These are phyloP conservation scores for Rostratula benghalensis DNA, from an alignment of 2,113 vertebrate species.

Conservation along the genomic window DNA sequence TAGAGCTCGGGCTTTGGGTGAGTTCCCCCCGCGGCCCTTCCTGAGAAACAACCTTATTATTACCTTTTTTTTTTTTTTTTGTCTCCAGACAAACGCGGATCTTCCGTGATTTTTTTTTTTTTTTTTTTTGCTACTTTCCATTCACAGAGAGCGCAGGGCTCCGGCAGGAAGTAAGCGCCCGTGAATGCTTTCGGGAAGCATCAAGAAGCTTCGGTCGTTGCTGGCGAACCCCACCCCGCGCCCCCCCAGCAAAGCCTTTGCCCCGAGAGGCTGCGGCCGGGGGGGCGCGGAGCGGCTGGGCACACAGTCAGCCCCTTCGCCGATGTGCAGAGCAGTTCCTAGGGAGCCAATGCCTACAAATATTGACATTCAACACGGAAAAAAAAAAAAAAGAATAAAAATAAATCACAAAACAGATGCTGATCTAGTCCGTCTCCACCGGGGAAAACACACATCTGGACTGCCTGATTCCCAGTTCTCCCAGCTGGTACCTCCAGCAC, in stretches of 20 bases:
- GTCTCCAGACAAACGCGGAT: background rate
- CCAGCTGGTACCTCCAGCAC: background rate
- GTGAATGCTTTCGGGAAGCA: conserved; percentile 18
- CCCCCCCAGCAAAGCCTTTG: background rate
- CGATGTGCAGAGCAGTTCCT: too few relatives aligned
- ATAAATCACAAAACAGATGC: background rate
- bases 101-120: background rate
- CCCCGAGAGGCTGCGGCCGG: background rate
- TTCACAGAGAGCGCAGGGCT: background rate
- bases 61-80: background rate
- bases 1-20: too few relatives aligned
- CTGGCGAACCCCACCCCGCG: background rate
- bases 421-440: background rate
- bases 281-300: background rate
- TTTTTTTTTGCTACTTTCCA: background rate
- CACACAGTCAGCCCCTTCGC: fast-evolving
- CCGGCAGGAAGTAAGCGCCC: conserved; percentile 14
- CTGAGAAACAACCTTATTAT: conserved; percentile 6
- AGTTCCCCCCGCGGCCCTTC: too few relatives aligned
- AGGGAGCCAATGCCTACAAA: background rate
- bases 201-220: background rate
- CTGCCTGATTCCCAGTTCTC: background rate
- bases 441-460: background rate
- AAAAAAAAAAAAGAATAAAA: background rate
- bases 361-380: background rate